Conservation (phyloP, 2,888 invertebrate genomes). For the Pachliopta kotzebuea region DNA sequence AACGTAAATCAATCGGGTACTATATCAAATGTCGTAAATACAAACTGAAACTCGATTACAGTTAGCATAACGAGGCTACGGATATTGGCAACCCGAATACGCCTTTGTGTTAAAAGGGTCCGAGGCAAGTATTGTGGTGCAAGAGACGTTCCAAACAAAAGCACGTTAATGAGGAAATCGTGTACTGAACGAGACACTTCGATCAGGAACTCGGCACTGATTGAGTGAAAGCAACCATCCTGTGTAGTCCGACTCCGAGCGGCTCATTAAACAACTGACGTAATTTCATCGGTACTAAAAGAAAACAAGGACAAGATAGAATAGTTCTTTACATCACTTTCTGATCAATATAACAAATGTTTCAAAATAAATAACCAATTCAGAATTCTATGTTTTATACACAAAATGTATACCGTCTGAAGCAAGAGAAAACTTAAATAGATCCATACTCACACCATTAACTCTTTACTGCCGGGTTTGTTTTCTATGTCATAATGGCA, state of each 20-base stretch:
- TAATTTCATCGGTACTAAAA: slow-evolving; percentile 3
- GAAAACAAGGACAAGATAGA: not conserved
- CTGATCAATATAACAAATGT: too few species aligned
- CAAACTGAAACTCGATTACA: slow-evolving; percentile 3
- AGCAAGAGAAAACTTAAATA: slow-evolving; percentile 38
- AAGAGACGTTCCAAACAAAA: slow-evolving; percentile 58
- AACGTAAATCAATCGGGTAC: not conserved
- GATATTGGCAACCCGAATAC: slow-evolving; percentile 7
- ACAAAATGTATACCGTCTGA: not conserved
- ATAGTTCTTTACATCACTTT: not conserved
- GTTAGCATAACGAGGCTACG: slow-evolving; percentile 1
- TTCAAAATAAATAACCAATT: not conserved
- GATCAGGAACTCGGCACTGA: slow-evolving; percentile 54
- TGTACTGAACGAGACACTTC: slow-evolving; percentile 49
- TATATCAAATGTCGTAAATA: not conserved
- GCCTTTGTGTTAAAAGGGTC: slow-evolving; percentile 17
- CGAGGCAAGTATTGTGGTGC: slow-evolving; percentile 11
- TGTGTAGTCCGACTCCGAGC: slow-evolving; percentile 37
- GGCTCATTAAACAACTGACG: slow-evolving; percentile 21
- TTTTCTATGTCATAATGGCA: slow-evolving; percentile 31
- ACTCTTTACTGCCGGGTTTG: slow-evolving; percentile 26
- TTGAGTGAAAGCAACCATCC: slow-evolving; percentile 65
- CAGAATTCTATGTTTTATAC: not conserved
- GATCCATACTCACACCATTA: slow-evolving; percentile 28
- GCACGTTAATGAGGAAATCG: slow-evolving; percentile 73